phyloP scores from a whole-genome alignment of 2,888 invertebrate genomes.

The Trachelus iudaicus region DNA sequence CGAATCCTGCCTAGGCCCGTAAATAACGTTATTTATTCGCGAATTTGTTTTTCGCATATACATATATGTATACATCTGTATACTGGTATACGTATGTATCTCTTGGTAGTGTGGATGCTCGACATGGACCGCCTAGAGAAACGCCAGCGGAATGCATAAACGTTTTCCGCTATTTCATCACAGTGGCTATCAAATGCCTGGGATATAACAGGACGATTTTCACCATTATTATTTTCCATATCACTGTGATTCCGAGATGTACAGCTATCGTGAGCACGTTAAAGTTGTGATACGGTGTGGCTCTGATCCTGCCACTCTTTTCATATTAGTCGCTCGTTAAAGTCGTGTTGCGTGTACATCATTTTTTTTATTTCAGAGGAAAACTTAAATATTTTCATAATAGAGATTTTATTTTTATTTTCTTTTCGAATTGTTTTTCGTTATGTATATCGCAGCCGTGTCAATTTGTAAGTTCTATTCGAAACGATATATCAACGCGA shows the following conservation, averaged over 20 bases:
- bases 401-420: background rate
- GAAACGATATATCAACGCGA: no score
- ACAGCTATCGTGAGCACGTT: background rate
- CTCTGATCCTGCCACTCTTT: background rate
- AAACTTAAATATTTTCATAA: background rate
- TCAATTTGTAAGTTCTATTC: no score
- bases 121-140: conserved; percentile 24
- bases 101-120: background rate
- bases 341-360: background rate
- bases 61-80: background rate
- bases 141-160: conserved; percentile 39
- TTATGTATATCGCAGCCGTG: no score
- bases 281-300: background rate
- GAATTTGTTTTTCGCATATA: conserved; percentile 14
- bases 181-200: conserved; percentile 17
- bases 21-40: conserved; percentile 24
- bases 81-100: background rate
- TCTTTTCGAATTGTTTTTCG: background rate
- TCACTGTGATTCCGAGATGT: background rate
- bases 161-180: conserved; percentile 23
- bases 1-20: conserved; percentile 8
- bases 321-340: background rate
- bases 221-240: background rate
- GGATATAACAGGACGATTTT: background rate
- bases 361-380: background rate